Evolutionary conservation across 2,797 vertebrate species (phyloP), one percentile per base, ranked within the genome.

Genomic region (Hylomyscus alleni): DNA sequence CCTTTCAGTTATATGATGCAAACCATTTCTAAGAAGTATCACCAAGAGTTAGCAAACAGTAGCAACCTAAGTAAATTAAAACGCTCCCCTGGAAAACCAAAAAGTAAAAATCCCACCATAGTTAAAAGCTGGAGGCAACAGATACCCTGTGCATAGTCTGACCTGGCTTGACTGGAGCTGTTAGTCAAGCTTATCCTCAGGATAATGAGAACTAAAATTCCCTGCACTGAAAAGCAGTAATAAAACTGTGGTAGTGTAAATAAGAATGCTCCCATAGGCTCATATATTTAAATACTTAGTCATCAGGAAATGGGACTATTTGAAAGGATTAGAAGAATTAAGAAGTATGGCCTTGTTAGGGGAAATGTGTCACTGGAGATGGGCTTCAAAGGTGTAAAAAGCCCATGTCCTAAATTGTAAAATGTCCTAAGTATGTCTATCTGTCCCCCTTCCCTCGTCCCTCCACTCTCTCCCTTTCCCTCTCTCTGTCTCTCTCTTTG

Each of bases 1-100:
- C 77, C 83, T 44, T 90, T 62, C 50, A 91, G 75, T 87, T 72
- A 76, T 1, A 37, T 37, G 50, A 83, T 14, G 22, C 50, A 56
- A 76, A 62, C 69, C 76, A 54, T 83, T 89, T 82, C 91, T 91
- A 82, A 94, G 31, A 95, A 91, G 58, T n/a, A 29, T 2, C 3
- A 15, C 73, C 50, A 67, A 40, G 22, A 8, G 50, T 73, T n/a
- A 89, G 87, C 87, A 75, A 77, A 90, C n/a, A 76, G 56, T 58
- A 3, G 14, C 65, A 91, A 78, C 34, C 40, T 11, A 40, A 92
- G 17, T 62, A 86, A 91, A 62, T 78, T 78, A 94, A 91, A 75
- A 3, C 20, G 2, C 26, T 47, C 26, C 3, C 34, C 40, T 31
- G 24, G 14, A 76, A 84, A 40, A 50, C 13, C 83, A 24, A 52